Evolutionary conservation across 2,888 invertebrate genomes (phyloP).

Genomic region (Rhimphoctona megacephalus): DNA sequence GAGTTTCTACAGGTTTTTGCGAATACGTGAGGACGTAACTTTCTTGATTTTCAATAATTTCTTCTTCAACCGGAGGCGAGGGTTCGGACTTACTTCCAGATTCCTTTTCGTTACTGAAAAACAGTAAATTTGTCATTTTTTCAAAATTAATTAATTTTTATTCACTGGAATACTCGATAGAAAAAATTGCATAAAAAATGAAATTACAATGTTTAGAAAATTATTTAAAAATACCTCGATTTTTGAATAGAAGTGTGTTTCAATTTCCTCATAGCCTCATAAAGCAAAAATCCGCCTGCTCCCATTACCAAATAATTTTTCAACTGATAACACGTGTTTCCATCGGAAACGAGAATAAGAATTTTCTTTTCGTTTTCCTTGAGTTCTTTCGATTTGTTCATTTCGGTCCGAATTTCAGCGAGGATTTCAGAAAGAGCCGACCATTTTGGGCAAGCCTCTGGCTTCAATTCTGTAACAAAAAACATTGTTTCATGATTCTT

Average conservation of each 20-base stretch:
- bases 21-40: constrained; percentile 91
- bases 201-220: not conserved
- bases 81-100: constrained; percentile 71
- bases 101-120: constrained; percentile 60
- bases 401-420: constrained; percentile 92
- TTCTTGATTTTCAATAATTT: constrained; percentile 87
- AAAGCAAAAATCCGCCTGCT: constrained; percentile 77
- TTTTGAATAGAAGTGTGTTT: constrained; percentile 73
- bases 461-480: constrained; percentile 88
- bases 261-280: constrained; percentile 78
- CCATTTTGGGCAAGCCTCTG: constrained; percentile 97
- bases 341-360: constrained; percentile 94
- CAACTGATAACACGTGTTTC: constrained; percentile 92
- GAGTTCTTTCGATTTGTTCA: constrained; percentile 85
- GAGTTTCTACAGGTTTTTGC: constrained; percentile 83
- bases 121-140: constrained; percentile 22
- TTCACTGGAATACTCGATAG: not conserved
- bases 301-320: constrained; percentile 85
- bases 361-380: constrained; percentile 89
- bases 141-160: not conserved
- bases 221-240: constrained; percentile 70
- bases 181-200: not conserved
- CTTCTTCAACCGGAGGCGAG: constrained; percentile 73
- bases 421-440: constrained; percentile 92
- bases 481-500: not conserved